A percentile compares a stretch with the other conserved stretches of the same genome.
phyloP scores from a whole-genome alignment of 2,888 invertebrate genomes.

The Microchrysa polita region DNA sequence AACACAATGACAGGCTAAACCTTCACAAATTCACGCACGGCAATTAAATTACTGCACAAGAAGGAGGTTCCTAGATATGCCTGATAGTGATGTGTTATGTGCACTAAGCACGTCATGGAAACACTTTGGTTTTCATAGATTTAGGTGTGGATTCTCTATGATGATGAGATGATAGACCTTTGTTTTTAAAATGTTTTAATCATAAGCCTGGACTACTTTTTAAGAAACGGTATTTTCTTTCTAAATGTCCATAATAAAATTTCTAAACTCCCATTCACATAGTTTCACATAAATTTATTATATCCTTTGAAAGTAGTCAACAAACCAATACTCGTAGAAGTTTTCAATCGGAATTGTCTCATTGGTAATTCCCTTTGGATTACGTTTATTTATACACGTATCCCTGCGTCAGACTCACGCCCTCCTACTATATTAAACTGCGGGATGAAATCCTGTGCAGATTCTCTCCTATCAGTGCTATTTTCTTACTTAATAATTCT shows the following conservation, averaged over 20 bases:
- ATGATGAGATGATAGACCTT: no score
- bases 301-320: conserved; percentile 29
- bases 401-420: not conserved
- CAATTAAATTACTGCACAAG: conserved; percentile 27
- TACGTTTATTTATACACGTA: not conserved
- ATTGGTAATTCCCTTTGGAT: conserved; percentile 8
- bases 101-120: conserved; percentile 20
- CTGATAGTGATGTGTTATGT: conserved; percentile 13
- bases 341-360: conserved; percentile 25
- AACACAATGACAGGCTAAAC: conserved; percentile 53
- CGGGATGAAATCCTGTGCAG: conserved; percentile 8
- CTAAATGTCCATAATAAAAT: not conserved
- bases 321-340: conserved; percentile 31
- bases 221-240: not conserved
- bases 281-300: conserved; percentile 31
- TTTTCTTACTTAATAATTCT: conserved; percentile 46
- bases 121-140: no score
- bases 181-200: no score
- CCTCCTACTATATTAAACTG: no score
- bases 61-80: not conserved
- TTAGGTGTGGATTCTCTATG: no score
- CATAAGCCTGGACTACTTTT: not conserved
- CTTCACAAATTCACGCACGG: conserved; percentile 53
- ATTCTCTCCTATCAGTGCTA: conserved; percentile 38
- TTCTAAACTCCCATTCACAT: not conserved